These are phyloP conservation scores for Dysidea cf. avara DNA, from an alignment of 37 sponge, comb jelly and placozoan genomes.

Conservation along the genomic window DNA sequence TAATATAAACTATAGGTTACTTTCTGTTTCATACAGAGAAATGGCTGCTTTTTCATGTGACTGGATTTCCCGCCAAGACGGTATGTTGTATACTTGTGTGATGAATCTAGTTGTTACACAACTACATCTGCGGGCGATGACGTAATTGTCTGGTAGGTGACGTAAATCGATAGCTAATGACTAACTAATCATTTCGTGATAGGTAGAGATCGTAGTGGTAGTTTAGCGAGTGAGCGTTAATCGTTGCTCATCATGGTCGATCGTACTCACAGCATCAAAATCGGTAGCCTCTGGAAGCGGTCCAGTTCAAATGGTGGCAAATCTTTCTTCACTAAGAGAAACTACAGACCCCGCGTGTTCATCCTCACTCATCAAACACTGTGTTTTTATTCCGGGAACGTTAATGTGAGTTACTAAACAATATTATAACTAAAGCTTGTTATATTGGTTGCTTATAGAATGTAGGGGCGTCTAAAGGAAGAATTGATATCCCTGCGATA, in stretches of 20 bases:
- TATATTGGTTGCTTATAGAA: slow-evolving; percentile 31
- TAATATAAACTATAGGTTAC: too few species aligned
- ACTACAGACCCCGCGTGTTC: slow-evolving; percentile 79
- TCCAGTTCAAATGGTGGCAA: slow-evolving; percentile 70
- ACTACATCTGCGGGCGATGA: slow-evolving; percentile 3
- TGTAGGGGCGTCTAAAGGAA: slow-evolving; percentile 63
- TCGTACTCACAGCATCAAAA: slow-evolving; percentile 43
- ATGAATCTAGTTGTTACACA: neutral
- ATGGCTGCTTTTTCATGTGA: too few species aligned
- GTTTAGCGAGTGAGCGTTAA: neutral
- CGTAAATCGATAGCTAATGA: neutral
- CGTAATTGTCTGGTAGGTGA: neutral
- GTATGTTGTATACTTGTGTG: too few species aligned
- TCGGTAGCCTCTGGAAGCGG: slow-evolving; percentile 76
- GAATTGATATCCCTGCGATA: slow-evolving; percentile 45
- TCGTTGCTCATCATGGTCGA: neutral
- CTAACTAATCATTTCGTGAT: neutral
- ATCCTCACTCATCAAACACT: slow-evolving; percentile 71
- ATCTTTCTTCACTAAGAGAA: slow-evolving; percentile 52
- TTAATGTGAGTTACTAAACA: slow-evolving; percentile 58
- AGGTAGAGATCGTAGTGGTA: neutral
- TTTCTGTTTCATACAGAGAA: too few species aligned
- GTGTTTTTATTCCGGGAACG: slow-evolving; percentile 64
- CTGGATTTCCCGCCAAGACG: too few species aligned
- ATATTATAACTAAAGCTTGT: neutral